These are phyloP conservation scores for Aphidoletes aphidimyza DNA, from an alignment of 2,888 invertebrate species.

Conservation along the genomic window DNA sequence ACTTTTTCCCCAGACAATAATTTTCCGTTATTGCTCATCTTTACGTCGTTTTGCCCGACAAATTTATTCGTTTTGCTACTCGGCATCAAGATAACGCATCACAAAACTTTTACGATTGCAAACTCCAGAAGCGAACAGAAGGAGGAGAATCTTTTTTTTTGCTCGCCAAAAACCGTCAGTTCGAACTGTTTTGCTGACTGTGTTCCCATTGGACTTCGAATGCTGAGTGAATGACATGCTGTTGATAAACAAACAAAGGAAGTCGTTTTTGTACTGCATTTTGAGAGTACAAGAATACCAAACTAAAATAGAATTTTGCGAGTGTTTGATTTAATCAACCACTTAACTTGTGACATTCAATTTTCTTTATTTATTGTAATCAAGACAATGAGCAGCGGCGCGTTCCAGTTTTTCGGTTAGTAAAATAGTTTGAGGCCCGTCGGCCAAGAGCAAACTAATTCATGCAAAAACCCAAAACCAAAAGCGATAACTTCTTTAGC, in stretches of 20 bases:
- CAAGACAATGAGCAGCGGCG: neutral
- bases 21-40: conserved; percentile 55
- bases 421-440: neutral
- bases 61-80: conserved; percentile 54
- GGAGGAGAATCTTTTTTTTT: too few species aligned
- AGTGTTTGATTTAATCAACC: conserved; percentile 52
- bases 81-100: conserved; percentile 26
- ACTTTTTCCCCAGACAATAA: conserved; percentile 55
- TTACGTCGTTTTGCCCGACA: conserved; percentile 53
- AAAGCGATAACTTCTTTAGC: neutral
- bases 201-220: conserved; percentile 53
- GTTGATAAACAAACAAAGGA: conserved; percentile 17
- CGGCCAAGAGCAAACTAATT: neutral
- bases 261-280: neutral
- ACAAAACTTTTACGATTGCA: neutral
- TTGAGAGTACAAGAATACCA: conserved; percentile 7
- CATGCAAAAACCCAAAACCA: neutral
- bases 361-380: conserved; percentile 33
- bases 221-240: conserved; percentile 43
- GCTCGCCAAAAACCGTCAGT: too few species aligned
- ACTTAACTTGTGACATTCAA: conserved; percentile 33
- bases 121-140: neutral
- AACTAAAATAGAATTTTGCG: conserved; percentile 21
- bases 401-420: neutral
- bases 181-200: neutral